Percentiles rank a stretch among this genome's conserved stretches.
Evolutionary conservation across 2,888 invertebrate genomes (phyloP).

Genomic region (Altica lythri): DNA sequence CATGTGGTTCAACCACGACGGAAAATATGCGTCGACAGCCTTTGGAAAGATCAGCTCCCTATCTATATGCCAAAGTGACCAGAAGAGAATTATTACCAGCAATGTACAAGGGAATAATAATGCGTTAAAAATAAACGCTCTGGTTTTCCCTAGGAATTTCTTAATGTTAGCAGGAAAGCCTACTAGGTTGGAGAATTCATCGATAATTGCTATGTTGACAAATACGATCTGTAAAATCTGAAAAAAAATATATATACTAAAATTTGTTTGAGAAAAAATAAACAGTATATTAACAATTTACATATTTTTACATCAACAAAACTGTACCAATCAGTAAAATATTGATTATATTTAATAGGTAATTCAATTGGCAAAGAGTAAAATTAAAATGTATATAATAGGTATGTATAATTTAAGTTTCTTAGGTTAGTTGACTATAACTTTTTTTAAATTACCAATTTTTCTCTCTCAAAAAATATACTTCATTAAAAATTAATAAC

Average conservation of each 20-base stretch:
- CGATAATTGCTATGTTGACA: slow-evolving; percentile 34
- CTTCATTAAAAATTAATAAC: no score
- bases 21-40: slow-evolving; percentile 60
- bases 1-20: slow-evolving; percentile 65
- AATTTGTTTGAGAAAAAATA: no score
- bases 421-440: no score
- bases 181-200: slow-evolving; percentile 35
- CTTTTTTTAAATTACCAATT: no score
- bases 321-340: no score
- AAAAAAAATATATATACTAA: slow-evolving; percentile 31
- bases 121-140: slow-evolving; percentile 38
- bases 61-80: slow-evolving; percentile 61
- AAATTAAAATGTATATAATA: no score
- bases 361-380: no score
- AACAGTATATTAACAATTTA: no score
- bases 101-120: slow-evolving; percentile 51
- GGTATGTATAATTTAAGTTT: no score
- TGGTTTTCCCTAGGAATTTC: slow-evolving; percentile 27
- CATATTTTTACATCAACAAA: no score
- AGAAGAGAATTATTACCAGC: slow-evolving; percentile 62
- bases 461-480: no score
- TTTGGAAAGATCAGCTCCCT: slow-evolving; percentile 63
- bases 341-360: no score
- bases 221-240: slow-evolving; percentile 41
- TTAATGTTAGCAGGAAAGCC: slow-evolving; percentile 24